A percentile compares a stretch with the other conserved stretches of the same genome.
Evolutionary conservation across 2,113 vertebrate genomes (phyloP).

Genomic region (Forbesichthys agassizii): DNA sequence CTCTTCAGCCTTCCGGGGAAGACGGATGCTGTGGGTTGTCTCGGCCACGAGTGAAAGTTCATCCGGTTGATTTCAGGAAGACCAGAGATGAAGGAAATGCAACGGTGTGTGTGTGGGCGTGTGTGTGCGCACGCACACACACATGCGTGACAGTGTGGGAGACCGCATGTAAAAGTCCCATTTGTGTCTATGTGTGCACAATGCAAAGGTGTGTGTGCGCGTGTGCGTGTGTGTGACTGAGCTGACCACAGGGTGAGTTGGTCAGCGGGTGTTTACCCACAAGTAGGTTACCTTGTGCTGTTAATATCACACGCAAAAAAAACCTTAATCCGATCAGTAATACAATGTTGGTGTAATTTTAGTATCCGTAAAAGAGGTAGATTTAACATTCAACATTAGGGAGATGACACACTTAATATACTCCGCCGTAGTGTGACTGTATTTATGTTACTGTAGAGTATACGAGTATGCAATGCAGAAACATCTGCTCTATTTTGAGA

Average conservation of each 20-base stretch:
- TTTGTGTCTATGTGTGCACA: neutral
- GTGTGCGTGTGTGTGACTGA: constrained; percentile 9
- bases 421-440: no score
- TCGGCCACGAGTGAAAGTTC: constrained; percentile 46
- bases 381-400: no score
- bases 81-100: constrained; percentile 2
- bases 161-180: neutral
- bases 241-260: constrained; percentile 2
- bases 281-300: neutral
- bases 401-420: no score
- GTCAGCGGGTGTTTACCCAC: constrained; percentile 13
- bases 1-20: constrained; percentile 30
- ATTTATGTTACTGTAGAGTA: constrained; percentile 19
- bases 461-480: constrained; percentile 24
- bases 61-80: constrained; percentile 33
- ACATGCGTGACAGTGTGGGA: constrained; percentile 6
- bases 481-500: constrained; percentile 44
- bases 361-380: neutral
- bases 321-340: neutral
- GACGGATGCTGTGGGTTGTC: constrained; percentile 45
- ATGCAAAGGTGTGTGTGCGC: neutral
- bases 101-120: neutral
- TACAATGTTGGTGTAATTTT: neutral
- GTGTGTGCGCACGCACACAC: neutral
- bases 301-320: no score